phyloP scores from a whole-genome alignment of 2,888 invertebrate species.

The Andrena hattorfiana region DNA sequence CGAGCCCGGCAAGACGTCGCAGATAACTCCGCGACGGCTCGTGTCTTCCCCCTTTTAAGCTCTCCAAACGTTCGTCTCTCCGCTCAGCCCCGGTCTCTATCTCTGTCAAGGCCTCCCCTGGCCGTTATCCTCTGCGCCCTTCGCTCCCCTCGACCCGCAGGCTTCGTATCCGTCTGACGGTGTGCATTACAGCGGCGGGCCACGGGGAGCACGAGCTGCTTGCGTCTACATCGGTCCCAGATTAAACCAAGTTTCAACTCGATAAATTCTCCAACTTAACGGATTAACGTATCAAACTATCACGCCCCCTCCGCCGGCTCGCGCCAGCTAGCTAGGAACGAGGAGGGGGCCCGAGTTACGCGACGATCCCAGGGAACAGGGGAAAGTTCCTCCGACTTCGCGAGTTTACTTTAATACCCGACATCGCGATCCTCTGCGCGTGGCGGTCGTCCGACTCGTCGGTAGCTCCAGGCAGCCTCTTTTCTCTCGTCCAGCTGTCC shows the following conservation, averaged over 20 bases:
- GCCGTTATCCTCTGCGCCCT: constrained; percentile 2
- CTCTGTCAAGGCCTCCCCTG: constrained; percentile 21
- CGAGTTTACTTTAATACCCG: constrained; percentile 54
- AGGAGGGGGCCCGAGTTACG: constrained; percentile 39
- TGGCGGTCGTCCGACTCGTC: not conserved
- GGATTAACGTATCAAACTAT: constrained; percentile 75
- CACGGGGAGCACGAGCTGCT: constrained; percentile 45
- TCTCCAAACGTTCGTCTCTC: constrained; percentile 37
- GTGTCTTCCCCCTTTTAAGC: constrained; percentile 64
- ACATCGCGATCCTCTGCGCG: not conserved
- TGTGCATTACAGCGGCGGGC: constrained; percentile 63
- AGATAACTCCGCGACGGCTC: constrained; percentile 63
- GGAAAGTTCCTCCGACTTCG: constrained; percentile 45
- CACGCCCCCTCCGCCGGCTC: constrained; percentile 21
- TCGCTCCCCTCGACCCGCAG: constrained; percentile 16
- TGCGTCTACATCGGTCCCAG: constrained; percentile 68
- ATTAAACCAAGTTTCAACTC: constrained; percentile 74
- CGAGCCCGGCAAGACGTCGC: constrained; percentile 60
- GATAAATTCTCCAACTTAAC: constrained; percentile 75
- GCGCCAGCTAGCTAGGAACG: too few relatives aligned
- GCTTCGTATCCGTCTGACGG: constrained; percentile 42
- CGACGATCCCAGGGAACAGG: constrained; percentile 53
- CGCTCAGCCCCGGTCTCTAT: constrained; percentile 1
- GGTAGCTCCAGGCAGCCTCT: not conserved
- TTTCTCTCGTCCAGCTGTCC: not conserved